Evolutionary conservation across 2,797 vertebrate species (phyloP).

Genomic region (Chelonia mydas): DNA sequence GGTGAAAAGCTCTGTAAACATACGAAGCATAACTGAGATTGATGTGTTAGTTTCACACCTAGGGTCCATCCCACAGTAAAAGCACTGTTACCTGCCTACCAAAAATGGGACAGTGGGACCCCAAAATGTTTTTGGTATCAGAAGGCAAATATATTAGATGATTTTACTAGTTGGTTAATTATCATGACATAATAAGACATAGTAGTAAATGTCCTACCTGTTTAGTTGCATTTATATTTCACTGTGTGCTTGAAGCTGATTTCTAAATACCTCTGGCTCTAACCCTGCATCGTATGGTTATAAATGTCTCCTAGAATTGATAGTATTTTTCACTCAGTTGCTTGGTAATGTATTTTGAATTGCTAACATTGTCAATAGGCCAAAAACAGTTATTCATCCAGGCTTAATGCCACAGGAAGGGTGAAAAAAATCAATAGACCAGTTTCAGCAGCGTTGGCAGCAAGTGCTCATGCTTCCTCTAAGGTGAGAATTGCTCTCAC

Average conservation of each 20-base stretch:
- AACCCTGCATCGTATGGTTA: neutral
- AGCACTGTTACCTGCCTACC: neutral
- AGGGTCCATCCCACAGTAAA: neutral
- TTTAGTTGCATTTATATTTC: conserved; percentile 15
- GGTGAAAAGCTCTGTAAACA: neutral
- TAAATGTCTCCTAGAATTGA: conserved; percentile 2
- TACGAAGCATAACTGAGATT: neutral
- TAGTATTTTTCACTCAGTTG: conserved; percentile 26
- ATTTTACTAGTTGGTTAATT: neutral
- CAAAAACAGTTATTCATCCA: neutral
- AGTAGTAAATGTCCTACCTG: neutral
- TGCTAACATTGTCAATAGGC: neutral
- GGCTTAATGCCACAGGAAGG: neutral
- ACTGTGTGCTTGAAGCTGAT: neutral
- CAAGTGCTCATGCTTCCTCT: neutral
- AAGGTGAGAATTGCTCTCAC: neutral
- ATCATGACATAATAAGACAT: neutral
- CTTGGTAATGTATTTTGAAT: conserved; percentile 19
- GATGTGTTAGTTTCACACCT: neutral
- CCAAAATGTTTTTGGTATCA: neutral
- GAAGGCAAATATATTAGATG: neutral
- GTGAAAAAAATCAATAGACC: neutral
- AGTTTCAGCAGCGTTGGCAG: neutral
- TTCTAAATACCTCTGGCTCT: conserved; percentile 3
- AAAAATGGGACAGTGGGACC: neutral